These are phyloP conservation scores for Cynopterus sphinx DNA, from an alignment of 2,797 vertebrate species.

Conservation along the genomic window DNA sequence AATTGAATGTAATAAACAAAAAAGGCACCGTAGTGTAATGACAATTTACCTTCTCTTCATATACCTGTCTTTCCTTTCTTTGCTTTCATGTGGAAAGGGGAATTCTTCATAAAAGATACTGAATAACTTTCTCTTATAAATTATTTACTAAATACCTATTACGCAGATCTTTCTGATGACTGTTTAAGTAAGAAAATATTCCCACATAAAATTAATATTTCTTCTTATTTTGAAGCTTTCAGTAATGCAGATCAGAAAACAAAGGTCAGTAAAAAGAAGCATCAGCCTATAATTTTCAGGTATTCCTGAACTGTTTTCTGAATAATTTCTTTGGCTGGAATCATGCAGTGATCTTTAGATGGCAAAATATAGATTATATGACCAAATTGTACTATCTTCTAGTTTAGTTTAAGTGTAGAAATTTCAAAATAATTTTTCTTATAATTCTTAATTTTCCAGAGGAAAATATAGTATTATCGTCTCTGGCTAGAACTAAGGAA, in stretches of 20 bases:
- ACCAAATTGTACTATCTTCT: background rate
- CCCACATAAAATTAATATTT: constrained; percentile 49
- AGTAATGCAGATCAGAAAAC: constrained; percentile 28
- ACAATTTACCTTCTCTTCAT: constrained; percentile 4
- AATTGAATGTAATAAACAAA: constrained; percentile 25
- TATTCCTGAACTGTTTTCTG: background rate
- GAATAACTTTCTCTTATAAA: background rate
- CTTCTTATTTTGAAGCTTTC: constrained; percentile 54
- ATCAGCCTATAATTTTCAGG: constrained; percentile 32
- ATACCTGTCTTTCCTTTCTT: background rate
- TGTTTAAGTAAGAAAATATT: background rate
- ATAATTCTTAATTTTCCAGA: background rate
- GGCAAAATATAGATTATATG: constrained; percentile 21
- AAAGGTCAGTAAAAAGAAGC: constrained; percentile 39
- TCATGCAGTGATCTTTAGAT: constrained; percentile 15
- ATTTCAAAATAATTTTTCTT: background rate
- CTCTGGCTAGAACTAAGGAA: background rate
- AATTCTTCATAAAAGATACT: background rate
- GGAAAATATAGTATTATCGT: constrained; percentile 1
- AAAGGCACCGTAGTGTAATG: background rate
- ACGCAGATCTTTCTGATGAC: constrained; percentile 29
- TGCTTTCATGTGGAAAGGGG: background rate
- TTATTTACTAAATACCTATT: background rate
- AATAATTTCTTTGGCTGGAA: constrained; percentile 66
- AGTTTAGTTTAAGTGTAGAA: background rate